phyloP scores from a whole-genome alignment of 1,140 invertebrate species.

The Temnothorax nylanderi region DNA sequence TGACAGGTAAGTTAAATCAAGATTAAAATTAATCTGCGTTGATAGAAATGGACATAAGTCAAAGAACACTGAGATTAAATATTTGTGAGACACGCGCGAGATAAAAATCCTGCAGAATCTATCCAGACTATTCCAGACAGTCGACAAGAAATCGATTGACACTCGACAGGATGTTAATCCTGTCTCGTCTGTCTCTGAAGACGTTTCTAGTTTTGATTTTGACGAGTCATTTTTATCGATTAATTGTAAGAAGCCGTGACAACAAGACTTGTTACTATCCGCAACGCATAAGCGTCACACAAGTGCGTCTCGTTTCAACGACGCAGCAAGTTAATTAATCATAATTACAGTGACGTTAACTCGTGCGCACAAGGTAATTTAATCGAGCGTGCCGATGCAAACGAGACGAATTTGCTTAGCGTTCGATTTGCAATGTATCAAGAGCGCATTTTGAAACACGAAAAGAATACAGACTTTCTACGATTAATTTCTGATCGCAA shows the following conservation, averaged over 20 bases:
- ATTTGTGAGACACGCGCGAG: not conserved
- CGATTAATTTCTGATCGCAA: not conserved
- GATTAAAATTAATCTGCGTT: too few relatives aligned
- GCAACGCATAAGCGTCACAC: not conserved
- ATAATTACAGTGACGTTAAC: constrained; percentile 29
- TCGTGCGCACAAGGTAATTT: not conserved
- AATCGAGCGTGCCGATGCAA: not conserved
- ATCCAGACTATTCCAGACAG: not conserved
- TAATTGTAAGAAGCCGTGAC: not conserved
- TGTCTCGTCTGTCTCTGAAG: not conserved
- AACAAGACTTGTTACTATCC: not conserved
- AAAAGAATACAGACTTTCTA: not conserved
- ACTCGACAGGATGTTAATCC: not conserved
- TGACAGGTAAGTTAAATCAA: too few relatives aligned
- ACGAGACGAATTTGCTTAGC: not conserved
- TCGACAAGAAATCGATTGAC: not conserved
- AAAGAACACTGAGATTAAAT: not conserved
- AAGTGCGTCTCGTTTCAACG: not conserved
- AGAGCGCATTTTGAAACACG: not conserved
- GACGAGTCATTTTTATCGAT: not conserved
- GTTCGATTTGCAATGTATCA: not conserved
- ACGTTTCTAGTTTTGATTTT: not conserved
- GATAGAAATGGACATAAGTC: not conserved
- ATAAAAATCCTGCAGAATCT: not conserved
- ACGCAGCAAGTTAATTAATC: constrained; percentile 18